Evolutionary conservation across 2,113 vertebrate species (phyloP).

Genomic region (Nothocercus nigrocapillus): DNA sequence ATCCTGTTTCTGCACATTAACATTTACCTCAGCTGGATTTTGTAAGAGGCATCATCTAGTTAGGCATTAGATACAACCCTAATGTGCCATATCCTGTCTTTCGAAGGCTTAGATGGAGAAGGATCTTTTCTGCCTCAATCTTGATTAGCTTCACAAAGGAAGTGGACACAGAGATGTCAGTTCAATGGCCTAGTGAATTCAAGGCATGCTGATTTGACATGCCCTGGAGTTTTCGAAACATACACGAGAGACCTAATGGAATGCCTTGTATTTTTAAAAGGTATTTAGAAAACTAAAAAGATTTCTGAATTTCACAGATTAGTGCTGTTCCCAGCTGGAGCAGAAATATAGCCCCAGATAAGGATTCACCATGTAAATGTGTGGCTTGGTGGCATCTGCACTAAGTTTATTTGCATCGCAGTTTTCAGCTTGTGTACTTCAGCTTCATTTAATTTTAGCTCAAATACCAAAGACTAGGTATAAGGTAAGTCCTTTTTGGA

Average conservation of each 20-base stretch:
- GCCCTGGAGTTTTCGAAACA: not conserved
- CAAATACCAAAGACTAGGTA: not conserved
- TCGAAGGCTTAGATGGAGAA: not conserved
- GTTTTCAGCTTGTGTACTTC: not conserved
- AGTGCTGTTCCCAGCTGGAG: not conserved
- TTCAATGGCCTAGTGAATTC: not conserved
- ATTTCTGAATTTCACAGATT: not conserved
- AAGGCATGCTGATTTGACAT: not conserved
- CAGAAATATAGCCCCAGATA: not conserved
- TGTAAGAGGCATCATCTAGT: not conserved
- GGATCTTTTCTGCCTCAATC: not conserved
- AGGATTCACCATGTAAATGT: not conserved
- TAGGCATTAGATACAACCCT: not conserved
- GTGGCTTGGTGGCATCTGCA: not conserved
- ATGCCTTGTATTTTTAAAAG: not conserved
- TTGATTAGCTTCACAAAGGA: not conserved
- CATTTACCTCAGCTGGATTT: not conserved
- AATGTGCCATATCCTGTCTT: not conserved
- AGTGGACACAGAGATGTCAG: not conserved
- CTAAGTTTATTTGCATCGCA: not conserved
- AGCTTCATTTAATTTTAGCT: not conserved
- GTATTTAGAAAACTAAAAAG: not conserved
- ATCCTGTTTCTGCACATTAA: not conserved
- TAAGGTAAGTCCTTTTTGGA: not conserved
- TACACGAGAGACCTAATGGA: not conserved